Evolutionary conservation across 2,797 vertebrate genomes (phyloP).

Genomic region (Characodon lateralis): DNA sequence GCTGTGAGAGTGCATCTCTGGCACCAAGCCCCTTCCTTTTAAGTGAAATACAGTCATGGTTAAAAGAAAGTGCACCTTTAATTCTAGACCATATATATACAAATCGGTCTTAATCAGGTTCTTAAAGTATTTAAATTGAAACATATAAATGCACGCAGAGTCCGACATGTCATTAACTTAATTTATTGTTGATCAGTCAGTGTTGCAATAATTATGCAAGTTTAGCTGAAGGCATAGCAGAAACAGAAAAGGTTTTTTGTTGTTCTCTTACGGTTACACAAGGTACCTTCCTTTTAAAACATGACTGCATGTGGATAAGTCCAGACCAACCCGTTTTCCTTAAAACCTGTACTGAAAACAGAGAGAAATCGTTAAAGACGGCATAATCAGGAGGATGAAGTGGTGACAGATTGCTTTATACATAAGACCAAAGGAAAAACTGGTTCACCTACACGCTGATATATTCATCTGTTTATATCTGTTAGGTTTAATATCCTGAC

Average conservation of each 20-base stretch:
- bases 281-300: no score
- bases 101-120: not conserved
- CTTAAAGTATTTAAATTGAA: not conserved
- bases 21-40: not conserved
- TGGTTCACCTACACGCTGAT: no score
- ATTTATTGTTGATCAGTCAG: not conserved
- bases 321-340: not conserved
- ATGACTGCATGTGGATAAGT: not conserved
- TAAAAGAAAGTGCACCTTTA: no score
- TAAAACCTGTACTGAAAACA: no score
- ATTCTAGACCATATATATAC: not conserved
- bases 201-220: not conserved
- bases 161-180: not conserved
- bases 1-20: not conserved
- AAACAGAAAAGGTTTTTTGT: not conserved
- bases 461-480: no score
- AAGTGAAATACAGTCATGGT: no score
- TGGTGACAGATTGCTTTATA: no score
- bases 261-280: slow-evolving; percentile 1
- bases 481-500: no score
- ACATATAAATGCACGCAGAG: not conserved
- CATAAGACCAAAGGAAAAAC: no score
- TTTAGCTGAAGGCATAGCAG: not conserved
- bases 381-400: no score
- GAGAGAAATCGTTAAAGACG: no score